Percentiles rank a stretch among this genome's conserved stretches.
phyloP scores from a whole-genome alignment of 2,113 vertebrate genomes.

The Mormyrus iriodes region DNA sequence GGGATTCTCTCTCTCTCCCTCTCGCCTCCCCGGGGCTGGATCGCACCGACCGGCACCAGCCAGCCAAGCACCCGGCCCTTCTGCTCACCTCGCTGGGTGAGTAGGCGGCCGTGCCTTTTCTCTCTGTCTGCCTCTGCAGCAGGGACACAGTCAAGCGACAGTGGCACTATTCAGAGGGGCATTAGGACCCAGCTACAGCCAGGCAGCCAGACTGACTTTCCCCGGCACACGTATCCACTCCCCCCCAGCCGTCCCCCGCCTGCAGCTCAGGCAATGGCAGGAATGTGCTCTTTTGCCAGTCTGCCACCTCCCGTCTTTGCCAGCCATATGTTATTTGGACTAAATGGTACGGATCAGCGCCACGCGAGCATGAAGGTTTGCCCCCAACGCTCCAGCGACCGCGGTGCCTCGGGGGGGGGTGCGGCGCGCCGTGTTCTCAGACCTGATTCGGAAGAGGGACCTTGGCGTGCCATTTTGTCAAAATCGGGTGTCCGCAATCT shows the following conservation, averaged over 20 bases:
- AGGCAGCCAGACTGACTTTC: not conserved
- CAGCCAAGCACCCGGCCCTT: not conserved
- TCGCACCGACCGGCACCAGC: not conserved
- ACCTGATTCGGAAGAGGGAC: not conserved
- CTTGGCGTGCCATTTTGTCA: not conserved
- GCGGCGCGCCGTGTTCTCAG: not conserved
- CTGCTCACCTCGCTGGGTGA: not conserved
- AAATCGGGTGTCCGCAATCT: not conserved
- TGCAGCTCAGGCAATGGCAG: not conserved
- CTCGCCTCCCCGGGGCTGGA: not conserved
- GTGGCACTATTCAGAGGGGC: not conserved
- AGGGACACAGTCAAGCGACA: not conserved
- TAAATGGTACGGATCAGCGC: not conserved
- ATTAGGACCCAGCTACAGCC: not conserved
- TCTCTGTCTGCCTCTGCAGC: not conserved
- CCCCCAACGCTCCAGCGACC: too few relatives aligned
- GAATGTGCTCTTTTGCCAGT: constrained; percentile 14
- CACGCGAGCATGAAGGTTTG: not conserved
- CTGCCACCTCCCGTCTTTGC: not conserved
- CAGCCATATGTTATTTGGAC: constrained; percentile 1
- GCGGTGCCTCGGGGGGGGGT: not conserved
- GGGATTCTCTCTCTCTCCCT: not conserved
- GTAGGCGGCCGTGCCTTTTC: not conserved
- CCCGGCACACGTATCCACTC: not conserved
- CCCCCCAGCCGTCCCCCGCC: not conserved